Conservation (phyloP, 2,113 vertebrate genomes). For the Nesogale talazaci region DNA sequence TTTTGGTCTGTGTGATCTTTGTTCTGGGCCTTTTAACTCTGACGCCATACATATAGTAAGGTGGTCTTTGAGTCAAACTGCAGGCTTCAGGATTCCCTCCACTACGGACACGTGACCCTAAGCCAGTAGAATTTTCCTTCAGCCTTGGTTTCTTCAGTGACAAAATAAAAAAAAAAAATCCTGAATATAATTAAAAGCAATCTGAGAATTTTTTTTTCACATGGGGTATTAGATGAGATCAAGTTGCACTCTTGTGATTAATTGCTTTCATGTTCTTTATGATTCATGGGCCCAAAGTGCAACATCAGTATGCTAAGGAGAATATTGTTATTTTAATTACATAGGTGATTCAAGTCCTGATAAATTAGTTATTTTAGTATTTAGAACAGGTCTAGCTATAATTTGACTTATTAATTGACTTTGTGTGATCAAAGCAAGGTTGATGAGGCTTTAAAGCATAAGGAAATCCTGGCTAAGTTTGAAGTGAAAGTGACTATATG, state of each 20-base stretch:
- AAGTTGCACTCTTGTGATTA: background rate
- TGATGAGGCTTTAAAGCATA: background rate
- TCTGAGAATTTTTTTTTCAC: background rate
- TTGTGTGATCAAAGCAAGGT: background rate
- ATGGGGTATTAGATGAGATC: background rate
- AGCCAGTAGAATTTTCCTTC: background rate
- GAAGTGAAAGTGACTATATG: background rate
- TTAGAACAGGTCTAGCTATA: background rate
- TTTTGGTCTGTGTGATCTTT: background rate
- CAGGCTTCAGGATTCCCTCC: background rate
- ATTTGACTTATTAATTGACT: background rate
- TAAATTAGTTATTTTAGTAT: slow-evolving; percentile 7
- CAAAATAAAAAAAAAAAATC: slow-evolving; percentile 30
- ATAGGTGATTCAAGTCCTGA: background rate
- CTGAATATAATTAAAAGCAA: background rate
- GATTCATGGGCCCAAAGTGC: background rate
- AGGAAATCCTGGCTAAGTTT: background rate
- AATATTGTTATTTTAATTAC: background rate
- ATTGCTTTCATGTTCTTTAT: background rate
- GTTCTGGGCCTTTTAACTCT: background rate
- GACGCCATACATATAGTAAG: background rate
- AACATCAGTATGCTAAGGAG: background rate
- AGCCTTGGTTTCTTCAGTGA: background rate
- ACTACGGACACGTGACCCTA: background rate
- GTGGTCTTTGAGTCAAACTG: background rate